Base-by-base conservation (phyloP, 2,797 vertebrate species). In the Takifugu rubripes region DNA sequence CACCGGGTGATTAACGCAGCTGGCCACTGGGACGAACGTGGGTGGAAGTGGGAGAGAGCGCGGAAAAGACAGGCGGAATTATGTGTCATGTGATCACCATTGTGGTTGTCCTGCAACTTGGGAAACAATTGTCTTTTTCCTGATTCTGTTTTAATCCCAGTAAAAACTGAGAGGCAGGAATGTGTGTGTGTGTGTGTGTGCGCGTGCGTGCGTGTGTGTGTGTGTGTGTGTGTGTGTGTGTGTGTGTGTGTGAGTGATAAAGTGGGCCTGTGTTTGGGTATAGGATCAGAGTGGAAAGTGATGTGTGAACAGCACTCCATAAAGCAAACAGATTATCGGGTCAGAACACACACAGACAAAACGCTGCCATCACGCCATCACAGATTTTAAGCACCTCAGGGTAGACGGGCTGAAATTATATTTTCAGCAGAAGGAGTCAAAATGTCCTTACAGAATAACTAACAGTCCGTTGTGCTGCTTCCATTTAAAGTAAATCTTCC, bases 251-350 rank as follows among this genome's bases (percentile, higher is more conserved):
- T 33, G 58, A 59, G 60, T 69, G 77, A 76, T 82, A 74, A 63
- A 66, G 66, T 71, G 49, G 67, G 25, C 25, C 62, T 53, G 75
- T 89, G 78, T 90, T 91, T 90, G 86, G 74, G 79, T 86, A 86
- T 89, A 78, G 81, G 87, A 90, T 90, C 81, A 84, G 78, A 86
- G 78, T 77, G 74, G 74, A 81, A 80, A 72, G 82, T 77, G 62
- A 77, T 89, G 89, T 89, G 85, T 90, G 89, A 90, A 89, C 87
- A 91, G 88, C 84, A 87, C 87, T 90, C 85, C 69, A 86, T 90
- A 88, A 89, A 87, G 73, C 85, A 88, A 77, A 89, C 85, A 88
- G 88, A 91, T 91, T 90, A 91, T 86, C 88, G 87, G 82, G 88
- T 87, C 87, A 87, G 80, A 82, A 87, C 82, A 84, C 82, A 82